A percentile compares a stretch with the other conserved stretches of the same genome.
Evolutionary conservation across 1,140 invertebrate species (phyloP).

Genomic region (Himalopsyche phryganea): DNA sequence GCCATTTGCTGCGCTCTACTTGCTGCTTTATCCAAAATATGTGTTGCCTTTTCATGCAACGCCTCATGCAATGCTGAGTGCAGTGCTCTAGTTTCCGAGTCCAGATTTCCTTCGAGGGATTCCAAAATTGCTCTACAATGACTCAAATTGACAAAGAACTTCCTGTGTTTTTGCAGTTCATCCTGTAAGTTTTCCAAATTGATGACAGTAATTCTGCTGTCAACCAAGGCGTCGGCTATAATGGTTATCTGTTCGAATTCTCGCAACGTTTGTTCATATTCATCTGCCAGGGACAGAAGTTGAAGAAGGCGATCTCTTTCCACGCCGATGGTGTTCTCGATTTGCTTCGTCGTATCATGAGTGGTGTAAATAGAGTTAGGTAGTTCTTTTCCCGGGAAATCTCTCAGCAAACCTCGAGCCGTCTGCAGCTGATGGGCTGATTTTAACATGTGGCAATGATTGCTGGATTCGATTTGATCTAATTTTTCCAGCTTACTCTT

Average conservation of each 20-base stretch:
- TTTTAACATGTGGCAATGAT: conserved; percentile 53
- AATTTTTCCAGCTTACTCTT: conserved; percentile 61
- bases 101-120: conserved; percentile 78
- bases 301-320: conserved; percentile 74
- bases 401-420: conserved; percentile 56
- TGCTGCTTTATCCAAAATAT: conserved; percentile 74
- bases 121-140: conserved; percentile 80
- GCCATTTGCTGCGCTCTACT: conserved; percentile 76
- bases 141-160: conserved; percentile 83
- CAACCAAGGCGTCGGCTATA: conserved; percentile 72
- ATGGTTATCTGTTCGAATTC: conserved; percentile 82
- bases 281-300: conserved; percentile 68
- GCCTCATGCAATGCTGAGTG: conserved; percentile 72
- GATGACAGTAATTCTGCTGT: conserved; percentile 68
- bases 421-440: conserved; percentile 50
- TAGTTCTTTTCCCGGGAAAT: conserved; percentile 62
- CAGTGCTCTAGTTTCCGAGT: conserved; percentile 69
- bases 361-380: conserved; percentile 61
- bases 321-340: conserved; percentile 62
- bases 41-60: conserved; percentile 68
- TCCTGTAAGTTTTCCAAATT: conserved; percentile 75
- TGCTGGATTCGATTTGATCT: conserved; percentile 62
- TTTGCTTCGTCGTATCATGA: conserved; percentile 63
- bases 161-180: conserved; percentile 83
- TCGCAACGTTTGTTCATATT: conserved; percentile 81